Evolutionary conservation across 2,888 invertebrate genomes (phyloP), one percentile per base, ranked within the genome.

Genomic region (Zaprionus bogoriensis): DNA sequence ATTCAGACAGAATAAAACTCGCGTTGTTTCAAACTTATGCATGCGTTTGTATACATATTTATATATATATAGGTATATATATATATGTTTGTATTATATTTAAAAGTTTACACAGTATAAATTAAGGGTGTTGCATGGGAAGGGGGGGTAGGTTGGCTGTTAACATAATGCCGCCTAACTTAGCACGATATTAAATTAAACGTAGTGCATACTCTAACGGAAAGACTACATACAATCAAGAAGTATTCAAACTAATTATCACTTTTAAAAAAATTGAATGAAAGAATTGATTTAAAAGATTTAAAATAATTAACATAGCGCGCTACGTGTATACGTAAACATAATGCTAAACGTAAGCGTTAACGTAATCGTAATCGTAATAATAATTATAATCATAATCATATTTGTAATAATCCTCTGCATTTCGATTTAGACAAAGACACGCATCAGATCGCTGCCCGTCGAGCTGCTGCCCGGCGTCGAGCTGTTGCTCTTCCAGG

Each of bases 381-480:
- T 47, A 28, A 52, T 47, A 67, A 39, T 32, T 48, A 23, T 36
- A 36, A 17, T 32, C 54, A 20, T 67, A 52, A 67, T 60, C 47
- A 38, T 48, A 50, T 46, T n/a, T 60, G 10, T 51, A 45, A 50
- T 52, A 44, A 36, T 46, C 22, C 17, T 27, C 32, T 27, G 10
- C 7, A 6, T 54, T 42, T 19, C 66, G 38, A 72, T 57, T 75
- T 58, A 87, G 55, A 86, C 87, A 47, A 88, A 85, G 50, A 88
- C 87, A 23, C 88, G 88, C 85, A 87, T 87, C 51, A 88, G 65
- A 79, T 89, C 84, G 68, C 69, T 67, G 63, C 74, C 60, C 39
- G 76, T 45, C 12, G 83, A 62, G 50, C 67, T 70, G 47, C 70
- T 67, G 38, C 76, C 74, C 32, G 87, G 86, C 41, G 76, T 76